Base-by-base conservation (phyloP, 2,888 invertebrate genomes). In the Diloba caeruleocephala region DNA sequence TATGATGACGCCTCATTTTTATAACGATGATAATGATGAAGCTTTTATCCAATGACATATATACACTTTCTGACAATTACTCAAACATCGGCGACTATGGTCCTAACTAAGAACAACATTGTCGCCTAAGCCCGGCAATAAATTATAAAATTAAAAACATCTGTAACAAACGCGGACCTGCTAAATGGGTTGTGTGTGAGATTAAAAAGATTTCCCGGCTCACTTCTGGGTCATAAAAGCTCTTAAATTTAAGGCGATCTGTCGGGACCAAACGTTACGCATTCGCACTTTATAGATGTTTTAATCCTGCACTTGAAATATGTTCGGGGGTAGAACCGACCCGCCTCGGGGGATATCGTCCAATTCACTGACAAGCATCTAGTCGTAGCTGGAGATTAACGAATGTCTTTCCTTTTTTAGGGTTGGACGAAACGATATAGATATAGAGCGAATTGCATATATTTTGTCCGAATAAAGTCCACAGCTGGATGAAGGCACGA, bases 251-350 rank as follows among this genome's bases (percentile, higher is more conserved):
- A 88, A 84, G 79, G 78, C 84, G 86, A 88, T 89, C 88, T 90
- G 92, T 90, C 92, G 86, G 80, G 65, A 71, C 74, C 90, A 90
- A 85, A 86, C 89, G 87, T 77, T 83, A 80, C 81, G 82, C 83
- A 86, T 89, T 92, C 91, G 87, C 92, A 88, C 91, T 89, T 83
- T 80, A 82, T 81, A 84, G 82, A 85, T 86, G 82, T 78, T 87
- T 84, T 91, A 92, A 92, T 90, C 90, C 90, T 85, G 88, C 86
- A 84, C 90, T 92, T 92, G 90, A 92, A 92, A 90, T 92, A 90
- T 92, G 90, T 87, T 82, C 62, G 71, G 72, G 85, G 82, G 60
- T 48, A 5, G 19, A 7, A 21, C 13, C 25, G 42, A 42, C 37
- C 48, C 36, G 53, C 50, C 44, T 38, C 43, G 54, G 72, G 74